Percentiles rank a stretch among this genome's conserved stretches.
These are phyloP conservation scores for Allygus modestus DNA, from an alignment of 2,888 invertebrate species.

Conservation along the genomic window DNA sequence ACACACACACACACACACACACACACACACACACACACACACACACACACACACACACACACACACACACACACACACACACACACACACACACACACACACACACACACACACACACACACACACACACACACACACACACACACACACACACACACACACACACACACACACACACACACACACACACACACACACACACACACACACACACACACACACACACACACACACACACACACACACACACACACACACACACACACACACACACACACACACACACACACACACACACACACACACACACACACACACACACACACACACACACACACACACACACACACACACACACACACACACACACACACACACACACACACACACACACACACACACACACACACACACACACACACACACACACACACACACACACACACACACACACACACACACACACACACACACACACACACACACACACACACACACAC, in stretches of 20 bases:
- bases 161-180: constrained; percentile 52
- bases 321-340: constrained; percentile 52
- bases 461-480: constrained; percentile 52
- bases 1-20: constrained; percentile 52
- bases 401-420: constrained; percentile 52
- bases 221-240: constrained; percentile 52
- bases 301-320: constrained; percentile 52
- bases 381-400: constrained; percentile 52
- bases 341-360: constrained; percentile 52
- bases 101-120: constrained; percentile 52
- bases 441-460: constrained; percentile 52
- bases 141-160: constrained; percentile 52
- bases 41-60: constrained; percentile 52
- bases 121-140: constrained; percentile 51
- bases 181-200: constrained; percentile 52
- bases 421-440: constrained; percentile 52
- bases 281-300: constrained; percentile 52
- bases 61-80: constrained; percentile 52
- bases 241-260: constrained; percentile 52
- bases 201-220: constrained; percentile 52
- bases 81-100: constrained; percentile 52
- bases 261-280: constrained; percentile 52
- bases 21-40: constrained; percentile 49
- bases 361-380: constrained; percentile 52
- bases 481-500: constrained; percentile 52